These are phyloP conservation scores for Cheilosia urbana DNA, from an alignment of 2,888 invertebrate species.

Conservation along the genomic window DNA sequence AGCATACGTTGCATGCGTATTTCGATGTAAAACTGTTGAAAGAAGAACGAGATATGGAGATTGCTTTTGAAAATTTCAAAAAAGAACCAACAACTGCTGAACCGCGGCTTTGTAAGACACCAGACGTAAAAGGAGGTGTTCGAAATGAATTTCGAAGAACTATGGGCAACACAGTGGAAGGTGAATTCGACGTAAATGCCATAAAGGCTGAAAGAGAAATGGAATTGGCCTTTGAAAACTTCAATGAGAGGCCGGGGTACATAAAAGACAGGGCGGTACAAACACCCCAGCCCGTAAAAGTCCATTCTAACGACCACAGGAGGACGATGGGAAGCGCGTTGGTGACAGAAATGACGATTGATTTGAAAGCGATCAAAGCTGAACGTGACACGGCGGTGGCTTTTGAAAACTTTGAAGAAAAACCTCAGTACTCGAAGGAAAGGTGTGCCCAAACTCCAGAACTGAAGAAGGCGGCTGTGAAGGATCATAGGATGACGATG, in stretches of 20 bases:
- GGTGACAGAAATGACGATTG: neutral
- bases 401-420: conserved; percentile 47
- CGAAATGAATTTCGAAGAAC: conserved; percentile 29
- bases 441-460: conserved; percentile 21
- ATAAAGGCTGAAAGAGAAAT: conserved; percentile 35
- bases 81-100: conserved; percentile 23
- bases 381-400: conserved; percentile 30
- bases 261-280: neutral
- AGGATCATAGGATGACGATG: conserved; percentile 22
- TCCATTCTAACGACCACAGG: neutral
- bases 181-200: conserved; percentile 24
- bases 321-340: neutral
- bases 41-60: conserved; percentile 26
- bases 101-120: conserved; percentile 28
- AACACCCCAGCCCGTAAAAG: neutral
- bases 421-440: conserved; percentile 15
- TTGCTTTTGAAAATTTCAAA: conserved; percentile 54
- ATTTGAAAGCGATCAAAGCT: neutral
- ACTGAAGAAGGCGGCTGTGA: neutral
- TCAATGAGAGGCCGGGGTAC: conserved; percentile 42
- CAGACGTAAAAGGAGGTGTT: conserved; percentile 3
- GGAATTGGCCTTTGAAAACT: conserved; percentile 55
- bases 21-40: conserved; percentile 32
- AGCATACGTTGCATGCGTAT: neutral
- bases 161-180: conserved; percentile 10